Evolutionary conservation across 2,113 vertebrate genomes (phyloP).

Genomic region (Rhinolophus sinicus): DNA sequence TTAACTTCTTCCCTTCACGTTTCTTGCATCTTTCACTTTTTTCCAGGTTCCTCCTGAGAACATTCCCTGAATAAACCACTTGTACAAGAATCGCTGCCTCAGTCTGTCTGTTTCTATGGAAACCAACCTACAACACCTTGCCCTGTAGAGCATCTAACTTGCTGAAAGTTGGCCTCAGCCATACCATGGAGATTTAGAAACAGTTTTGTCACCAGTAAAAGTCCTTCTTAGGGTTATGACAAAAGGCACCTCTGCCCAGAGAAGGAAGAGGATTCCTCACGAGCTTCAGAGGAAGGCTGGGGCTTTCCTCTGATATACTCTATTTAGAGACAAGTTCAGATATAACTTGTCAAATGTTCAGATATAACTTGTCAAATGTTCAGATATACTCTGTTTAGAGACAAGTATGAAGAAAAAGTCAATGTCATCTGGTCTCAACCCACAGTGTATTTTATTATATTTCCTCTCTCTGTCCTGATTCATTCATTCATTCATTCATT

Average conservation of each 20-base stretch:
- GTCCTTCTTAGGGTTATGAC: not conserved
- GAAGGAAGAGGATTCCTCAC: not conserved
- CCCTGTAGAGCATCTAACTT: not conserved
- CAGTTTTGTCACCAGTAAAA: not conserved
- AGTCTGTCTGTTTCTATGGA: not conserved
- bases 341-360: too few species aligned
- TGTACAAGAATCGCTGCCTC: not conserved
- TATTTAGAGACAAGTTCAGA: not conserved
- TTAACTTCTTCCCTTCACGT: not conserved
- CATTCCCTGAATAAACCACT: not conserved
- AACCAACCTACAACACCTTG: not conserved
- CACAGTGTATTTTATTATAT: not conserved
- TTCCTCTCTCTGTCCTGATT: not conserved
- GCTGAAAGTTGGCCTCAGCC: not conserved
- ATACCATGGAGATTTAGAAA: not conserved
- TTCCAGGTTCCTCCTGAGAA: not conserved
- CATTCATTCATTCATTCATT: not conserved
- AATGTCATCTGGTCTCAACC: not conserved
- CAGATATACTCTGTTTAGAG: not conserved
- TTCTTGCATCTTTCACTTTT: not conserved
- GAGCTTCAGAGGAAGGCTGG: not conserved
- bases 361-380: too few species aligned
- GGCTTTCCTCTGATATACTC: not conserved
- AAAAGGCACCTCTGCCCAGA: not conserved
- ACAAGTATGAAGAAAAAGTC: not conserved